Percentiles rank a stretch among this genome's conserved stretches.
These are phyloP conservation scores for Glyphotaelius pellucidus DNA, from an alignment of 2,888 invertebrate species.

Conservation along the genomic window DNA sequence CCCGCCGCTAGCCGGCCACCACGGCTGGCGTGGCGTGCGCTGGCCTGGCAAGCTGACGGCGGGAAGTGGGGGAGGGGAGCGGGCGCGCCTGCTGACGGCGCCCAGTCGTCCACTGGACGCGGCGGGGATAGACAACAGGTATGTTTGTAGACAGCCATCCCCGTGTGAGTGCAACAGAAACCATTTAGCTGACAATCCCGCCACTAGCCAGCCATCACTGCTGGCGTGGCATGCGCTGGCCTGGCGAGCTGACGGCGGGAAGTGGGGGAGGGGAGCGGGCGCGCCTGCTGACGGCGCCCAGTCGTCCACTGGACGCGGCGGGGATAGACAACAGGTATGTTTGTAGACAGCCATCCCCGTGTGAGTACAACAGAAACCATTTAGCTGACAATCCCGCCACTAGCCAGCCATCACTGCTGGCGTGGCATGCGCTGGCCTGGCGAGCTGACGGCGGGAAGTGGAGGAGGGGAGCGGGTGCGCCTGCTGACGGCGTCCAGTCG, in stretches of 20 bases:
- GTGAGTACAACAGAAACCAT: too few species aligned
- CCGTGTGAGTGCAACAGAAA: not conserved
- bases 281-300: constrained; percentile 53
- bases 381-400: not conserved
- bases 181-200: not conserved
- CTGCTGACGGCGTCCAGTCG: too few species aligned
- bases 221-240: constrained; percentile 26
- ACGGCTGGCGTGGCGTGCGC: constrained; percentile 32
- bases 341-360: too few species aligned
- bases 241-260: constrained; percentile 57
- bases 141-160: not conserved
- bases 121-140: constrained; percentile 12
- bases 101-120: not conserved
- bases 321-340: not conserved
- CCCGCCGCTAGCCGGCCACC: constrained; percentile 35
- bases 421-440: not conserved
- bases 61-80: constrained; percentile 63
- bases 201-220: constrained; percentile 16
- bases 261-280: constrained; percentile 61
- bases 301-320: not conserved
- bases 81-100: constrained; percentile 57
- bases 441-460: constrained; percentile 55
- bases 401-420: not conserved
- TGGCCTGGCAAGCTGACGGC: constrained; percentile 60
- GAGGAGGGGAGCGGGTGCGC: too few species aligned